Evolutionary conservation across 1,140 invertebrate genomes (phyloP).

Genomic region (Leguminivora glycinivorella): DNA sequence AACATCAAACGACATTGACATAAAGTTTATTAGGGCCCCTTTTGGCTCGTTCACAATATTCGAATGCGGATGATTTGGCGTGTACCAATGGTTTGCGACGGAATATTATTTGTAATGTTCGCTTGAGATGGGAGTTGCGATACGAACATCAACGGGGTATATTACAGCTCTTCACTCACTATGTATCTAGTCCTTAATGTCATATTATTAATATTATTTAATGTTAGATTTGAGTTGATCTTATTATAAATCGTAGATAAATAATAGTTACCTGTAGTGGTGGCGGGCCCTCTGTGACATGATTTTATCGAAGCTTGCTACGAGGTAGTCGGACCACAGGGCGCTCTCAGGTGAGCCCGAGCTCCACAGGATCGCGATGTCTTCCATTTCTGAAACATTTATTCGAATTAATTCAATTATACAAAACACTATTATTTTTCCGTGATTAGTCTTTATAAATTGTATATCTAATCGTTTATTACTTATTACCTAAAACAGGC

Average conservation of each 20-base stretch:
- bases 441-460: too few relatives aligned
- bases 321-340: constrained; percentile 89
- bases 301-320: constrained; percentile 89
- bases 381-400: constrained; percentile 84
- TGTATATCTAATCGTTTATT: too few relatives aligned
- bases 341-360: constrained; percentile 86
- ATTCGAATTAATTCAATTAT: background rate
- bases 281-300: constrained; percentile 86
- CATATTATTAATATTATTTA: too few relatives aligned
- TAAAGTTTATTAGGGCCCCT: background rate
- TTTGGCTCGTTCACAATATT: background rate
- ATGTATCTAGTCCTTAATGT: too few relatives aligned
- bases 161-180: too few relatives aligned
- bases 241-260: background rate
- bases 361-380: constrained; percentile 88
- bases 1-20: background rate
- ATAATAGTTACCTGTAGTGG: constrained; percentile 82
- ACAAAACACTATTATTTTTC: too few relatives aligned
- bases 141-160: too few relatives aligned
- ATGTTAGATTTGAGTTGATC: too few relatives aligned
- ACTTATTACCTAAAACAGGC: too few relatives aligned
- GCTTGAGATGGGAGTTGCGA: too few relatives aligned
- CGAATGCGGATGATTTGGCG: background rate
- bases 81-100: too few relatives aligned
- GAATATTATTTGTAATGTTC: too few relatives aligned